phyloP scores from a whole-genome alignment of 2,888 invertebrate genomes.

The Heliconius ethilla region DNA sequence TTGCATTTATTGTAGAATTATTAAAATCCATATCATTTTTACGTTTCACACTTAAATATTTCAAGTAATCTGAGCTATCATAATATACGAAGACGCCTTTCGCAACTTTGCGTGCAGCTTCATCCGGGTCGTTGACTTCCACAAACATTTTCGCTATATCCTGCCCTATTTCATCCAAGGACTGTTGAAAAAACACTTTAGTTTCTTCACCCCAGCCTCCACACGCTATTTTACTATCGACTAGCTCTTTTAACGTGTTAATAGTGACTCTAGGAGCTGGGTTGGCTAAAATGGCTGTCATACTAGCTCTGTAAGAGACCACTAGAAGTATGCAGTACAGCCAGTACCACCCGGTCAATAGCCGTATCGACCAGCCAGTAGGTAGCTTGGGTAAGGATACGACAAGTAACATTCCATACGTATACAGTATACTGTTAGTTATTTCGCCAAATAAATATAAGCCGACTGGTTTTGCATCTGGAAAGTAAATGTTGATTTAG shows the following conservation, averaged over 20 bases:
- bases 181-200: conserved; percentile 86
- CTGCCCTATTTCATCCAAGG: conserved; percentile 85
- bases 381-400: conserved; percentile 90
- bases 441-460: conserved; percentile 87
- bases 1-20: conserved; percentile 54
- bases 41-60: conserved; percentile 83
- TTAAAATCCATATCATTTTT: conserved; percentile 62
- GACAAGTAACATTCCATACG: conserved; percentile 90
- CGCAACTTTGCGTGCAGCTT: conserved; percentile 85
- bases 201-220: conserved; percentile 89
- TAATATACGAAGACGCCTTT: conserved; percentile 89
- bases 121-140: conserved; percentile 82
- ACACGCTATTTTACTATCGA: conserved; percentile 84
- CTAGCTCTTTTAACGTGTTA: conserved; percentile 87
- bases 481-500: conserved; percentile 51
- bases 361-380: conserved; percentile 89
- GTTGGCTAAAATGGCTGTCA: conserved; percentile 91
- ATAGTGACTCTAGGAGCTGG: conserved; percentile 90
- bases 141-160: conserved; percentile 86
- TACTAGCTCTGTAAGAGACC: conserved; percentile 90
- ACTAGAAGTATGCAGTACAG: conserved; percentile 90
- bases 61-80: conserved; percentile 88
- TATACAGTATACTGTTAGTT: conserved; percentile 88
- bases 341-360: conserved; percentile 94
- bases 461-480: conserved; percentile 75